Evolutionary conservation across 2,113 vertebrate genomes (phyloP).

Genomic region (Centropus unirufus): DNA sequence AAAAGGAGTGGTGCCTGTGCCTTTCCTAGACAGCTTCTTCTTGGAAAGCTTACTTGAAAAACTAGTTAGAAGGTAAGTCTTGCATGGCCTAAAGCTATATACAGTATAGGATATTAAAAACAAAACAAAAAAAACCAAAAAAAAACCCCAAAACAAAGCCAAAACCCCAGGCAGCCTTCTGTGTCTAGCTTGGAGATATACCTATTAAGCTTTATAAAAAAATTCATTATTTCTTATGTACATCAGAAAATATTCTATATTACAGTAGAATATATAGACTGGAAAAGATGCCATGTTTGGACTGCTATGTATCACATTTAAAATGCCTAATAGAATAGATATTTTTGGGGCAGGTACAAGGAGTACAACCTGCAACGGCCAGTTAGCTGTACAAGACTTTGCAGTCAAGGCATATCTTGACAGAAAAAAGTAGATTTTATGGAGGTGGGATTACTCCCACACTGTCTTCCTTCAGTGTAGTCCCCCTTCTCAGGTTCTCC

Average conservation of each 20-base stretch:
- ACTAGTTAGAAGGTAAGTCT: neutral
- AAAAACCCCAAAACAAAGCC: too few relatives aligned
- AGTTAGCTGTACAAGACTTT: neutral
- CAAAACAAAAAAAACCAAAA: too few relatives aligned
- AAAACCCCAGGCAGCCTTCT: neutral
- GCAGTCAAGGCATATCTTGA: neutral
- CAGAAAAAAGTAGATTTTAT: neutral
- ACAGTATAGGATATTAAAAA: neutral
- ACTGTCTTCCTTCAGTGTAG: accelerated
- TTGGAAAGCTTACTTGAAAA: neutral
- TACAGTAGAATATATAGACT: neutral
- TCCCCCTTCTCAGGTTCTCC: neutral
- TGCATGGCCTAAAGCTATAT: neutral
- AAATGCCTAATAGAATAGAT: neutral
- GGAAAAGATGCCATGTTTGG: neutral
- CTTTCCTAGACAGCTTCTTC: neutral
- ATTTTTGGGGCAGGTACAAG: neutral
- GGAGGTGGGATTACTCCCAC: neutral
- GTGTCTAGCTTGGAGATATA: neutral
- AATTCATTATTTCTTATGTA: neutral
- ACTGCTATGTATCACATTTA: accelerated
- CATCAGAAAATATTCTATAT: neutral
- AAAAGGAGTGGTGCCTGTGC: neutral
- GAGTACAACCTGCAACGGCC: neutral
- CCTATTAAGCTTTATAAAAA: neutral